Evolutionary conservation across 2,113 vertebrate species (phyloP), one percentile per base, ranked within the genome.

Genomic region (Charadrius vociferus): DNA sequence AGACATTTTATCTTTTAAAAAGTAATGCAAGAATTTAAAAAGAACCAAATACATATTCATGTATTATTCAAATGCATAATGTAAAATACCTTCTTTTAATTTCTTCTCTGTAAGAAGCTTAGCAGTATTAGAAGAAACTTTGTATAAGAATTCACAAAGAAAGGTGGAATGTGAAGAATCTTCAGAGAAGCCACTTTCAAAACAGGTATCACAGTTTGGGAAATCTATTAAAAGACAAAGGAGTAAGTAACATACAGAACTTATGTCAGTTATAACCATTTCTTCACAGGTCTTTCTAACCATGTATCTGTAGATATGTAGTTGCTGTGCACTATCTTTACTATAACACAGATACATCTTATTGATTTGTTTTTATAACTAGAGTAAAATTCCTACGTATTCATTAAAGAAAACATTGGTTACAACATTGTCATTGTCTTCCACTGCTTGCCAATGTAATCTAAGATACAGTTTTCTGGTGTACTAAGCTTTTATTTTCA

Each of bases 61-160:
- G 24, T 73, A 34, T 81, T 81, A 84, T 65, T 85, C 37, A 89
- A 92, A 72, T 39, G 26, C 14, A 52, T n/a, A 32, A 75, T 74
- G 47, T 75, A 79, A 88, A 71, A 94, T 98, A 99, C 99, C 99
- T 82, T 99, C 99, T 97, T 99, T 98, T 86, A 98, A 95, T 84
- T 98, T 99, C 81, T 98, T 99, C 91, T 99, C 99, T 90, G 95
- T 90, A 39, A 98, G 97, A 20, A 98, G 79, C 95, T 99, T 99
- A 66, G 97, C 65, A 3, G 94, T 93, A 85, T 97, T 98, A n/a
- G 98, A 88, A 22, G 98, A 95, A 91, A 98, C 98, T 95, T 99
- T 98, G 96, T 99, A 99, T 81, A 99, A 97, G 98, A 99, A 99
- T 84, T 99, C 99, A 88, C 99, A 99, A 95, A 99, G 99, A 97